phyloP scores from a whole-genome alignment of 1,140 invertebrate genomes.

The Ceratina japonica region DNA sequence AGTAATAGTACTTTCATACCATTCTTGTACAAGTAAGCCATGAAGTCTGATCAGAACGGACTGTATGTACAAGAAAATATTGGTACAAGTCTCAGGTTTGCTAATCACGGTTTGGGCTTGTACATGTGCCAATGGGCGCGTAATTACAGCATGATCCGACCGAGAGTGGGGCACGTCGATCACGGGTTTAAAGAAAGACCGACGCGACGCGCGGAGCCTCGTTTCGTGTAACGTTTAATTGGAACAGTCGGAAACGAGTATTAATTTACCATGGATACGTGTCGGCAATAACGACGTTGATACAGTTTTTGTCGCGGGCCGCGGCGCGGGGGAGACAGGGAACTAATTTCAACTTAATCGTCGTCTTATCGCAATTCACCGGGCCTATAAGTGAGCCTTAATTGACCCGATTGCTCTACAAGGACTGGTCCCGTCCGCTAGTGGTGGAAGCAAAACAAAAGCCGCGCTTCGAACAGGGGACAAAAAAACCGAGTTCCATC shows the following conservation, averaged over 20 bases:
- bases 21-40: too few species aligned
- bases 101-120: too few species aligned
- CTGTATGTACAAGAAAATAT: too few species aligned
- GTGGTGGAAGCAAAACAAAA: slow-evolving; percentile 54
- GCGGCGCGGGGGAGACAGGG: slow-evolving; percentile 27
- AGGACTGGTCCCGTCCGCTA: slow-evolving; percentile 53
- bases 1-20: too few species aligned
- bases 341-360: slow-evolving; percentile 65
- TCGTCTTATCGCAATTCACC: slow-evolving; percentile 63
- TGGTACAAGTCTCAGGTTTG: too few species aligned
- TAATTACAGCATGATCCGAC: background rate
- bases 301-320: slow-evolving; percentile 51
- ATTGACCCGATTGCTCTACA: slow-evolving; percentile 62
- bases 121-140: too few species aligned
- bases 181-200: slow-evolving; percentile 7
- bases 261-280: slow-evolving; percentile 62
- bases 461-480: slow-evolving; percentile 24
- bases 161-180: too few species aligned
- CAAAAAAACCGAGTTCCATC: too few species aligned
- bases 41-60: too few species aligned
- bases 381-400: slow-evolving; percentile 62
- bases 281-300: slow-evolving; percentile 62
- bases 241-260: slow-evolving; percentile 53
- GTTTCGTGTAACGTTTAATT: slow-evolving; percentile 51
- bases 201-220: too few species aligned